Evolutionary conservation across 2,113 vertebrate genomes (phyloP).

Genomic region (Talpa occidentalis): DNA sequence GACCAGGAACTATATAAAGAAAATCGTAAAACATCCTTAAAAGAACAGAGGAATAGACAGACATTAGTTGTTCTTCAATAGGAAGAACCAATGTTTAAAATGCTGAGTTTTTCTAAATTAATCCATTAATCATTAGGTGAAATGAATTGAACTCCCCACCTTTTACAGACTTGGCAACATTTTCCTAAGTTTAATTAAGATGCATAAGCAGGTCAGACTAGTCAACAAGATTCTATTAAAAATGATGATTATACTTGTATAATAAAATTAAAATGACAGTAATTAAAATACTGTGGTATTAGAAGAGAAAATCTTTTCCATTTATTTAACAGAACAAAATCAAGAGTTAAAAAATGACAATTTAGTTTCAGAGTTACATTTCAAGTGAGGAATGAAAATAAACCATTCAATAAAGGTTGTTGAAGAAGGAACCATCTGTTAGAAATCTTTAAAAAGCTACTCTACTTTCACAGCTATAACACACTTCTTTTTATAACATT

Average conservation of each 20-base stretch:
- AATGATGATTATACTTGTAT: neutral
- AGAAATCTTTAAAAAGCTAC: neutral
- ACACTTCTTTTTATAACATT: constrained; percentile 7
- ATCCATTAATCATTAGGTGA: neutral
- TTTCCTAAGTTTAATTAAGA: neutral
- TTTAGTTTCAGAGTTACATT: neutral
- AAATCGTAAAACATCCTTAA: neutral
- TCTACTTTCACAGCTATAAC: neutral
- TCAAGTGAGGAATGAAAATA: constrained; percentile 23
- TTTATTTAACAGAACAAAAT: neutral
- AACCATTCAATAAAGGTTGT: neutral
- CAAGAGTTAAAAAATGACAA: neutral
- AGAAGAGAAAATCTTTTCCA: neutral
- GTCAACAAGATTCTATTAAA: neutral
- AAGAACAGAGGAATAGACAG: neutral
- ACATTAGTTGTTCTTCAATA: neutral
- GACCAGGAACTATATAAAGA: neutral
- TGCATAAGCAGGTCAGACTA: neutral
- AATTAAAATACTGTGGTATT: neutral
- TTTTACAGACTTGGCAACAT: constrained; percentile 17
- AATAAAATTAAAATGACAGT: constrained; percentile 10
- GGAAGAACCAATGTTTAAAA: constrained; percentile 1
- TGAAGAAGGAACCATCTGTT: neutral
- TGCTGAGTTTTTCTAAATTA: neutral
- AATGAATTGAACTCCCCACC: neutral